Evolutionary conservation across 2,113 vertebrate species (phyloP), one percentile per base, ranked within the genome.

Genomic region (Mohoua ochrocephala): DNA sequence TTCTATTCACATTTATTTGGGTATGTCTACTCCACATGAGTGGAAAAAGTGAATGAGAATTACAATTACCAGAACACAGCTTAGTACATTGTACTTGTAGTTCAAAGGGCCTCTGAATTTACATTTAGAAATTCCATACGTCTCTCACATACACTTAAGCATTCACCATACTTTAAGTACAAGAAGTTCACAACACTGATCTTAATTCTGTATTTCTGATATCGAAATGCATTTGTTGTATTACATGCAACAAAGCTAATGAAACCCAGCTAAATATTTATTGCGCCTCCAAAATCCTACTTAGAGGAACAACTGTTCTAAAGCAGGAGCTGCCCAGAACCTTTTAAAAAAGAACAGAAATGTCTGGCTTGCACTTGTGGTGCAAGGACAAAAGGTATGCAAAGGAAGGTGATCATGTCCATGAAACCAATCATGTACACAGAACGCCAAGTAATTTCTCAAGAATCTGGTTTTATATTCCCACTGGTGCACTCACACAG

Each of bases 51-150:
- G 15, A 84, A 79, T 28, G 12, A 68, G 82, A 61, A 67, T 47
- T 45, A 60, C 10, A 61, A 7, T 33, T 77, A 50, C 10, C 27
- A 54, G 26, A 68, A 73, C 9, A 76, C 44, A 56, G 19, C 19
- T 53, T 19, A 12, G 17, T 33, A 41, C 22, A 21, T 8, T 59
- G 13, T 47, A 52, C 21, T 42, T 60, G 13, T 6, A 64, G 27
- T 69, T 89, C 44, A 80, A 91, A 27, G 5, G 18, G 33, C 39
- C 33, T 69, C 49, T 56, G 44, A 77, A 76, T 63, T 64, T 86
- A 45, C 1, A 1, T 44, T 52, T 27, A 44, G 37, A 82, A 94
- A 78, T 61, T 45, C 9, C 8, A 2, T 1, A 0, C 1, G 0
- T 52, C 45, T 68, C 53, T 33, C 45, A 69, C 13, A 64, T 18